Percentiles rank a stretch among this genome's conserved stretches.
These are phyloP conservation scores for Neogale vison DNA, from an alignment of 2,113 vertebrate species.

Conservation along the genomic window DNA sequence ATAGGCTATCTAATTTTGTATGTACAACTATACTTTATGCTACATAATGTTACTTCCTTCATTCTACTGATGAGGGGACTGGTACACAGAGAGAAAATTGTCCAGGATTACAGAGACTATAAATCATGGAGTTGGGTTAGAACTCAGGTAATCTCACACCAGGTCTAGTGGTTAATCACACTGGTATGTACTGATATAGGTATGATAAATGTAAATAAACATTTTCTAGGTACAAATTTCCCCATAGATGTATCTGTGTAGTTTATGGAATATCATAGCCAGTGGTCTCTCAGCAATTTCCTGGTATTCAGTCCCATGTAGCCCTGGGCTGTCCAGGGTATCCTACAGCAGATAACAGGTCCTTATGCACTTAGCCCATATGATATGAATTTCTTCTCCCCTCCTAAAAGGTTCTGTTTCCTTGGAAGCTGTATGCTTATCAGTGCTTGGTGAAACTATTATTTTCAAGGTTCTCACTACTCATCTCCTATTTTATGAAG, in stretches of 20 bases:
- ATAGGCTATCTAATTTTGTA: background rate
- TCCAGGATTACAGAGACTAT: background rate
- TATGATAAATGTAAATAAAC: background rate
- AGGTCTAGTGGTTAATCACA: background rate
- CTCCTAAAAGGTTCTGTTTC: background rate
- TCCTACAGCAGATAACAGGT: background rate
- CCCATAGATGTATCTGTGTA: background rate
- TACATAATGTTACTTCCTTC: background rate
- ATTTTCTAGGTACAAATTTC: background rate
- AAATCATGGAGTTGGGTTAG: background rate
- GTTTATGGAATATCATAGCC: too few relatives aligned
- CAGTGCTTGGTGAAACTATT: background rate
- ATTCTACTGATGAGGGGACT: conserved; percentile 1
- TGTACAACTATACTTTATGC: background rate
- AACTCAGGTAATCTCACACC: background rate
- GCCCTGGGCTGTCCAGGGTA: background rate
- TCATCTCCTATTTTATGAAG: background rate
- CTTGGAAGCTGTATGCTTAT: background rate
- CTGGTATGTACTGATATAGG: background rate
- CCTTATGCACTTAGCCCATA: background rate
- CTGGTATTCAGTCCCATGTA: background rate
- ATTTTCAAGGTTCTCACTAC: background rate
- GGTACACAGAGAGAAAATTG: conserved; percentile 13
- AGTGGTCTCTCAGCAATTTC: background rate
- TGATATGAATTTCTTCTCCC: background rate